Conservation (phyloP, 2,797 vertebrate species). For the Poecilia wingei region DNA sequence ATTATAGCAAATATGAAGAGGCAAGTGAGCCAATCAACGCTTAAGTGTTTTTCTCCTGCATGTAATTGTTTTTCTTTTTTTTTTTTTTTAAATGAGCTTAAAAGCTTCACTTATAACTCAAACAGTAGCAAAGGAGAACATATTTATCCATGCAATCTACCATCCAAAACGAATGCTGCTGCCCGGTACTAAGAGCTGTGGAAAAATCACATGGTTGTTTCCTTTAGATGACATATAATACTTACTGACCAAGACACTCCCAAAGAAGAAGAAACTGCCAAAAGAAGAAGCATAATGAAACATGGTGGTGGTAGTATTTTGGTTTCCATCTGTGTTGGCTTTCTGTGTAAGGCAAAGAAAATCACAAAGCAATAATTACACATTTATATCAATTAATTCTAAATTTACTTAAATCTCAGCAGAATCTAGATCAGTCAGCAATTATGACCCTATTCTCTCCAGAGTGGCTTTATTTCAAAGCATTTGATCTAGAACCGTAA, state of each 20-base stretch:
- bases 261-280: neutral
- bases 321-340: neutral
- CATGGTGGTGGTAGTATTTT: neutral
- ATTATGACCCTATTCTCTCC: neutral
- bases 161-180: neutral
- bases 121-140: neutral
- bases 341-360: neutral
- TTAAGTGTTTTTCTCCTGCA: neutral
- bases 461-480: neutral
- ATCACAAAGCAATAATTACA: neutral
- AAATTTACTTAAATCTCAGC: neutral
- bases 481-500: neutral
- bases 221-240: neutral
- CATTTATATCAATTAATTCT: neutral
- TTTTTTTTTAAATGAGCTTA: neutral
- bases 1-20: constrained; percentile 99
- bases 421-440: neutral
- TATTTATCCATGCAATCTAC: neutral
- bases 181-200: neutral
- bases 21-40: constrained; percentile 69
- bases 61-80: neutral
- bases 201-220: neutral
- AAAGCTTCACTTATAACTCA: neutral
- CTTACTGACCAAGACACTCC: neutral
- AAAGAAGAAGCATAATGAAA: neutral